Evolutionary conservation across 2,888 invertebrate species (phyloP), one percentile per base, ranked within the genome.

Genomic region (Entomobrya proxima): DNA sequence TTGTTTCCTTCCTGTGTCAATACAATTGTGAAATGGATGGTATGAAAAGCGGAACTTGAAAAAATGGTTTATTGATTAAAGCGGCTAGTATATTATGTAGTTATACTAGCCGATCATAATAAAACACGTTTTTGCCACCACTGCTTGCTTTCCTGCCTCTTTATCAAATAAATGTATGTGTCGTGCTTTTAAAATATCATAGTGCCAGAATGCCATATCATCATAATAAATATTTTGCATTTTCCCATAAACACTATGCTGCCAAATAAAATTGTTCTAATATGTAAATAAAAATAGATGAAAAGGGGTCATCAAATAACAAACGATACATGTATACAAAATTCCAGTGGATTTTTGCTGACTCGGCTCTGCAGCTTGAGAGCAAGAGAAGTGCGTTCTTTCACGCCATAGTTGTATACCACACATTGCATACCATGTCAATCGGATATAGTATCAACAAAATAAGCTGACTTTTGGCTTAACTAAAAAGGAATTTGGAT

Each of bases 1-100:
- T 64, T 55, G 37, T 24, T 58, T 81, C 61, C 74, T 74, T 74
- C 81, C 61, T 81, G 50, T 44, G 24, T 44, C 67, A n/a, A 79
- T n/a, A 77, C 24, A 35, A 44, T 30, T 7, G 47, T 47, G 24
- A 18, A 72, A 47, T 47, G 47, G 72, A 69, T 64, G 37, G 18
- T n/a, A 44, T 13, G 44, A 72, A 72, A 72, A 47, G 27, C 24
- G 47, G 72, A 30, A 72, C 47, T 21, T n/a, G 18, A 61, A 67
- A 64, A 64, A 64, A 64, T 35, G 37, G 37, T 37, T 67, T 67
- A 67, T 67, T 67, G 35, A 37, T 67, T 67, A 37, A 35, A 67
- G 64, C 40, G 40, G 37, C 64, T 21, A 11, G 37, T 5, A 24
- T 21, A 67, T 37, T n/a, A n/a, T n/a, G n/a, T n/a, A n/a, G n/a